Evolutionary conservation across 2,797 vertebrate genomes (phyloP).

Genomic region (Crocodylus rhombifer): DNA sequence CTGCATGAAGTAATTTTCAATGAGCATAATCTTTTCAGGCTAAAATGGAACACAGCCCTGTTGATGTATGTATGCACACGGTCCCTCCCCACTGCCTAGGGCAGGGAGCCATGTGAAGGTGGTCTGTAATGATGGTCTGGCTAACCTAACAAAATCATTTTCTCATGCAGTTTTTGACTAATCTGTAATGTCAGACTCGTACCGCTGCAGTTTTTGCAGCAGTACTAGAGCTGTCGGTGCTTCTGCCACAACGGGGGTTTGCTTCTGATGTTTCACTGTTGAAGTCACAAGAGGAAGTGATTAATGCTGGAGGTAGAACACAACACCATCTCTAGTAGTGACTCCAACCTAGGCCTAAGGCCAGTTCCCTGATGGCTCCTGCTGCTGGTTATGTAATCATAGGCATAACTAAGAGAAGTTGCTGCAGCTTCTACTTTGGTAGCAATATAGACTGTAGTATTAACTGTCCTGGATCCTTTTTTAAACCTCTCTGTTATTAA

Average conservation of each 20-base stretch:
- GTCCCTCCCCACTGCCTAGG: slow-evolving; percentile 32
- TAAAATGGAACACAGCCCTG: neutral
- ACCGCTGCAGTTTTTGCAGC: neutral
- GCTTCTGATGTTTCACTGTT: fast-evolving
- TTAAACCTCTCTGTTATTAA: neutral
- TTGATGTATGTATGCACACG: neutral
- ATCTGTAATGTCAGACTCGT: neutral
- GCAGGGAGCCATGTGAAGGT: neutral
- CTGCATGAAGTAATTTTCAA: slow-evolving; percentile 63
- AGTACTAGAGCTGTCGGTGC: neutral
- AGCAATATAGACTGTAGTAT: neutral
- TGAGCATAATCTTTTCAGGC: slow-evolving; percentile 37
- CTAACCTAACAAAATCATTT: neutral
- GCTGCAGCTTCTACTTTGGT: neutral
- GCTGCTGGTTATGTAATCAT: neutral
- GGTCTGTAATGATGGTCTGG: neutral
- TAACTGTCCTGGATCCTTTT: neutral
- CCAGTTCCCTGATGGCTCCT: fast-evolving
- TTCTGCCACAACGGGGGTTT: neutral
- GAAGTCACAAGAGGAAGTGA: neutral
- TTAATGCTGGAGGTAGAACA: fast-evolving
- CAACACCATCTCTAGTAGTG: neutral
- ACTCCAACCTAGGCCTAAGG: neutral
- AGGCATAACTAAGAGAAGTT: neutral
- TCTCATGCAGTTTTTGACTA: neutral